Percentiles rank a stretch among this genome's conserved stretches.
phyloP scores from a whole-genome alignment of 2,888 invertebrate genomes.

The Pachycephus smyrnensis region DNA sequence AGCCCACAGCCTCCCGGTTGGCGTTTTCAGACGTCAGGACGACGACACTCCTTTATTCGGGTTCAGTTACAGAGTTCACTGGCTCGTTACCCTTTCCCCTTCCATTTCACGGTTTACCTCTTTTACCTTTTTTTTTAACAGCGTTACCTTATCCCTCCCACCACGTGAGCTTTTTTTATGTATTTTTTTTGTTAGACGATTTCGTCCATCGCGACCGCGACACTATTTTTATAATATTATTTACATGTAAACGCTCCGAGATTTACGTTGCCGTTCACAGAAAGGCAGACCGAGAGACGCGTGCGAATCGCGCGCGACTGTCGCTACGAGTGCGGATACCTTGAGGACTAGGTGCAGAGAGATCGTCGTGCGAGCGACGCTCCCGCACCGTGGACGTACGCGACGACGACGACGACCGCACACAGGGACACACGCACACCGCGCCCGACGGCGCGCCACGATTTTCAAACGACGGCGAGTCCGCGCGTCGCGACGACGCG shows the following conservation, averaged over 20 bases:
- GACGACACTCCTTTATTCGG: constrained; percentile 6
- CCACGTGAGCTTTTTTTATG: background rate
- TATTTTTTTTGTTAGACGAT: background rate
- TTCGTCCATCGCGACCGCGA: background rate
- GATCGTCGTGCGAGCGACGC: constrained; percentile 17
- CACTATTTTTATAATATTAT: background rate
- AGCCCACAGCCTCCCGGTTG: background rate
- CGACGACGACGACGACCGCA: constrained; percentile 13
- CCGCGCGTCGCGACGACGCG: background rate
- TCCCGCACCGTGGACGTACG: constrained; percentile 11
- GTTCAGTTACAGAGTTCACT: background rate
- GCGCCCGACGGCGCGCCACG: constrained; percentile 45
- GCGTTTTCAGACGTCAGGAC: background rate
- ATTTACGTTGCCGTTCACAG: background rate
- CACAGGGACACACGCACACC: constrained; percentile 18
- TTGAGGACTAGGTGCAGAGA: constrained; percentile 21
- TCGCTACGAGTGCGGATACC: constrained; percentile 29
- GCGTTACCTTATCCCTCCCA: background rate
- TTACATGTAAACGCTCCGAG: background rate
- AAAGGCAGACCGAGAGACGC: background rate
- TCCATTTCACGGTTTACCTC: constrained; percentile 4
- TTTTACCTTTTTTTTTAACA: background rate
- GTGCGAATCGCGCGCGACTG: constrained; percentile 5
- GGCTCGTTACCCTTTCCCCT: background rate
- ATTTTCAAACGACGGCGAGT: constrained; percentile 51